A percentile compares a stretch with the other conserved stretches of the same genome.
Conservation (phyloP, 2,797 vertebrate genomes). For the Margarornis squamiger region DNA sequence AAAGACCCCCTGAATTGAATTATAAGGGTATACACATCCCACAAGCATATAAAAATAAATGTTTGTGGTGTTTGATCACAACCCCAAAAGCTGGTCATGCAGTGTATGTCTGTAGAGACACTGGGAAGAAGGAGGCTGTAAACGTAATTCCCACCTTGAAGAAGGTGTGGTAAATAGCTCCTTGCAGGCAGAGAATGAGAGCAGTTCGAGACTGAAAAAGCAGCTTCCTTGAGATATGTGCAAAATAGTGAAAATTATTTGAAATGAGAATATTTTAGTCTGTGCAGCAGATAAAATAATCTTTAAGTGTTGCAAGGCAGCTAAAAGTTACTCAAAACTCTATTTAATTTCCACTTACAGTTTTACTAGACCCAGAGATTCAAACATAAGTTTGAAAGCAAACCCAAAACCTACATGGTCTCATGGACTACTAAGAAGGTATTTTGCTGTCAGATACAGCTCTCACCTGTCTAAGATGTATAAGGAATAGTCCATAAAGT, state of each 20-base stretch:
- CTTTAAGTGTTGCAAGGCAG: background rate
- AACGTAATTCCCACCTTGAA: background rate
- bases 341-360: background rate
- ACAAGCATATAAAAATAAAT: background rate
- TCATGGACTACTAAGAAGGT: background rate
- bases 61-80: accelerated
- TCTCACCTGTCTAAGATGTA: background rate
- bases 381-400: background rate
- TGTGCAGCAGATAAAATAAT: background rate
- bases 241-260: background rate
- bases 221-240: background rate
- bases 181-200: background rate
- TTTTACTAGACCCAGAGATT: background rate
- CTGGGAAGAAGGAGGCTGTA: background rate
- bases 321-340: background rate
- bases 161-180: background rate
- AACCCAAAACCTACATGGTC: background rate
- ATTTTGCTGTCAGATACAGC: background rate
- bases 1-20: background rate
- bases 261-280: background rate
- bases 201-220: background rate
- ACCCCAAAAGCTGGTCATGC: background rate
- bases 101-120: background rate
- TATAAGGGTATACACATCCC: background rate
- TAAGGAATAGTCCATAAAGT: background rate